Evolutionary conservation across 1,140 invertebrate species (phyloP).

Genomic region (Limonius californicus): DNA sequence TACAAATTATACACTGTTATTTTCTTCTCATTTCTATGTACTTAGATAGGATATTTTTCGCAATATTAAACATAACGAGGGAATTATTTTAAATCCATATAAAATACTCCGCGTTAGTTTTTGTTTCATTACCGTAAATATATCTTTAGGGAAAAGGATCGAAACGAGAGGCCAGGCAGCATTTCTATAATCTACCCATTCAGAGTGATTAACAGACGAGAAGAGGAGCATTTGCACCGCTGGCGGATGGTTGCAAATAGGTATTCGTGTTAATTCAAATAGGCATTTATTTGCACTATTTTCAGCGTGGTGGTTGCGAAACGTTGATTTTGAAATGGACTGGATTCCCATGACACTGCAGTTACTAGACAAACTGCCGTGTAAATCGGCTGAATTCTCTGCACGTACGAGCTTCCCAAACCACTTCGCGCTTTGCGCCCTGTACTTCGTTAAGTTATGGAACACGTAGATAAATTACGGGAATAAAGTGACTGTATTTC

Average conservation of each 20-base stretch:
- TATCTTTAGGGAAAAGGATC: no score
- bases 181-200: no score
- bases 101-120: no score
- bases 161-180: no score
- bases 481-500: slow-evolving; percentile 14
- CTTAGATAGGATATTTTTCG: no score
- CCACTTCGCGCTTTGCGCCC: background rate
- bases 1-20: no score
- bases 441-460: slow-evolving; percentile 7
- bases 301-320: slow-evolving; percentile 3
- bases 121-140: no score
- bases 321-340: slow-evolving; percentile 13
- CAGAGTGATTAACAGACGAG: no score
- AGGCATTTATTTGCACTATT: slow-evolving; percentile 1
- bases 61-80: no score
- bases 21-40: no score
- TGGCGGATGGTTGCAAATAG: background rate
- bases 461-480: slow-evolving; percentile 10
- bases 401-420: background rate
- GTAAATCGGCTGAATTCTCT: background rate
- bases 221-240: background rate
- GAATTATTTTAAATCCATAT: no score
- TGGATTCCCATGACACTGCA: slow-evolving; percentile 15
- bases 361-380: slow-evolving; percentile 2
- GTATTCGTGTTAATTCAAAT: slow-evolving; percentile 16